Evolutionary conservation across 2,888 invertebrate genomes (phyloP), one percentile per base, ranked within the genome.

Genomic region (Drosophila lutescens): DNA sequence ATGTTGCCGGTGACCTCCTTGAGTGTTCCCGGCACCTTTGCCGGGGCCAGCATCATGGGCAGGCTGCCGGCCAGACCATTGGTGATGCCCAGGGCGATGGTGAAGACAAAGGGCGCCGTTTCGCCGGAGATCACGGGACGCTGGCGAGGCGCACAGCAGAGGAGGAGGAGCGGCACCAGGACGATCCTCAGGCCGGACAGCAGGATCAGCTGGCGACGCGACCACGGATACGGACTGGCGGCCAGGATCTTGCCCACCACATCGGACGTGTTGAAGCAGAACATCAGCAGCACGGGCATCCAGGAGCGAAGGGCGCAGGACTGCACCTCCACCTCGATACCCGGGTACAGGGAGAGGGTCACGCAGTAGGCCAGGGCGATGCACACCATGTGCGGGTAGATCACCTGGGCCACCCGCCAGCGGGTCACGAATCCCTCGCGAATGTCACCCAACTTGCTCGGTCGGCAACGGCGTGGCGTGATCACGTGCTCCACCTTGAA

Each of bases 261-360:
- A 92, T 98, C 98, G 54, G 96, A 96, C 4, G 95, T 94, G 87
- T 98, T 98, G 91, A 98, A 98, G 10, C 96, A 94, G 1, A 97
- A 95, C 97, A 98, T 98, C 65, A 98, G 93, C 44, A 98, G 93
- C 34, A 98, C 97, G 0, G 98, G 98, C 96, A 98, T 97, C 98
- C 98, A 98, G 2, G 95, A 94, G 15, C 95, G 95, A 43, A 97
- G 94, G 26, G 94, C 94, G 89, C 97, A 98, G 66, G 97, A 97
- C 13, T 95, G 94, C 32, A 98, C 96, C 91, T 98, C 98, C 0
- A 97, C 97, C 61, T 97, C 95, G 54, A 98, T 97, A 55, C 98
- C 98, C 0, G 98, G 98, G 90, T 98, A 98, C 17, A 98, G 93
- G 71, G 96, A 96, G 4, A 98, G 93, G 0, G 98, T 98, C 0